Evolutionary conservation across 2,113 vertebrate genomes (phyloP), one percentile per base, ranked within the genome.

Genomic region (Edolisoma coerulescens): DNA sequence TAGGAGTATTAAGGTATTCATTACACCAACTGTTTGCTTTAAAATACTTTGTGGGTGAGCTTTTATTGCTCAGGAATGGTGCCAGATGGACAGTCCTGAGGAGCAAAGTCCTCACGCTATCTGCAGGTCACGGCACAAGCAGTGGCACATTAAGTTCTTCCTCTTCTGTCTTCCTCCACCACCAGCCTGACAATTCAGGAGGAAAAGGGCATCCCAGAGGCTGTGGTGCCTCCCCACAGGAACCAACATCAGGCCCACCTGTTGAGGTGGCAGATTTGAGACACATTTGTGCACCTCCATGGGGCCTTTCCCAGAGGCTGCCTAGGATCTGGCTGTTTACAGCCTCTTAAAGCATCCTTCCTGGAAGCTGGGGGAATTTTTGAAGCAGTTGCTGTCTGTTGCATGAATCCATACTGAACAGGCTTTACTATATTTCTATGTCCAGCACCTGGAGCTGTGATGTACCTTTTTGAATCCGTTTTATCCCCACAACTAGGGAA

Each of bases 1-100:
- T 90, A 73, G 80, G 41, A 84, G 37, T 92, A 94, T 87, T 92
- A 65, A 96, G 94, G 93, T 90, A 96, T 95, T 96, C 94, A 84
- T 93, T 90, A 81, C 64, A 89, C 64, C 23, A 52, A 65, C 57
- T 93, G 92, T 95, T 96, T 92, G 85, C 86, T 95, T 90, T 90
- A 75, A 90, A 96, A 90, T 93, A 84, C 80, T 90, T 83, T 68
- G 83, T 16, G 73, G 76, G 83, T 52, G 80, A 95, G 86, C 65
- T 87, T 94, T 95, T 95, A 95, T 96, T 95, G 84, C 93, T 93
- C 65, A 89, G 90, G 92, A 96, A 94, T 79, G 88, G 90, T 0
- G 21, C 86, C 90, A 96, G 80, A 89, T 94, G 95, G 93, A 95
- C 90, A 95, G 90, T 95, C 80, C 90, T 53, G 83, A 88, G 80